Evolutionary conservation across 2,797 vertebrate genomes (phyloP), one percentile per base, ranked within the genome.

Genomic region (Sardinella longiceps): DNA sequence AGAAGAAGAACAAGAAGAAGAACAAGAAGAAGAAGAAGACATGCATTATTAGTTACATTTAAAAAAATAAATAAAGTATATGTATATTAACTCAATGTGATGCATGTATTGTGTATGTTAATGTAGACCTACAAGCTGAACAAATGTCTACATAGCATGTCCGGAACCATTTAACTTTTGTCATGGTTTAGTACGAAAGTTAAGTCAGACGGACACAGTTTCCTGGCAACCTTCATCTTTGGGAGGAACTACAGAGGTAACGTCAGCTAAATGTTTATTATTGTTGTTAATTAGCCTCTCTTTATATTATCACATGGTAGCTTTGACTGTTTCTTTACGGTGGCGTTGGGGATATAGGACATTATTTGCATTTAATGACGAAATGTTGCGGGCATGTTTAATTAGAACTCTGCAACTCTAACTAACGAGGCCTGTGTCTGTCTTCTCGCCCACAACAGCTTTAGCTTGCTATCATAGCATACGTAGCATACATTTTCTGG

Each of bases 151-250:
- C 18, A 53, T 23, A 1, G 56, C 25, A 60, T 25, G 11, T 60
- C 23, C 56, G 89, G 89, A 90, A 90, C 89, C 63, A 85, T 80
- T 25, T 43, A 1, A 80, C 82, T 66, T 60, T 66, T 18, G 46
- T 20, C 30, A 12, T 66, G 43, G 80, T 83, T 86, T 80, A 20
- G 48, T 81, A 88, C 87, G 89, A 82, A 80, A 70, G 25, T 56
- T 84, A 83, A 88, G 85, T 82, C 28, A 46, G 9, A 43, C 81
- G 90, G 87, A 90, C 88, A 45, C 37, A 84, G 90, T 86, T 87
- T 89, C 86, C 88, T 89, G 89, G 86, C 84, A 87, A 89, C 89
- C 43, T 87, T 90, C 87, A 85, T 84, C 83, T 84, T 85, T 80
- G 48, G 82, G 84, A 84, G 87, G 66, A 85, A 50, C 82, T 60